Percentiles rank a stretch among this genome's conserved stretches.
Evolutionary conservation across 2,113 vertebrate species (phyloP).

Genomic region (Boulengeromyrus knoepffleri): DNA sequence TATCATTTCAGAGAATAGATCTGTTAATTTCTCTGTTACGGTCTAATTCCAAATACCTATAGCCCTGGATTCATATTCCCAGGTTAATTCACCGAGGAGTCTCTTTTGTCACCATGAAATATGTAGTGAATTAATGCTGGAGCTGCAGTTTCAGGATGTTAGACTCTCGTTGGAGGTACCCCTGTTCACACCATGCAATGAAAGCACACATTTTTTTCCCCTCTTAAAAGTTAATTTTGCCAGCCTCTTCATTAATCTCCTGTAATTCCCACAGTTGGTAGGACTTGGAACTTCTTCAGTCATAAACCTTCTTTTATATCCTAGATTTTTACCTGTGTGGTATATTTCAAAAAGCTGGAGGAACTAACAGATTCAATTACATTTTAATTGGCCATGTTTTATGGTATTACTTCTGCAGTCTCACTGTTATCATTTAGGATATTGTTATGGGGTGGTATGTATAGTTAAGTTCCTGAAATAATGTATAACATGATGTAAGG

Average conservation of each 20-base stretch:
- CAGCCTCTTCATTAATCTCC: not conserved
- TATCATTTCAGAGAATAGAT: not conserved
- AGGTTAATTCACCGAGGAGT: not conserved
- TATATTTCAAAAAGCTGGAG: not conserved
- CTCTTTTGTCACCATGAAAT: not conserved
- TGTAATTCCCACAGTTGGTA: not conserved
- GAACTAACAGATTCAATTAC: not conserved
- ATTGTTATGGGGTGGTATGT: not conserved
- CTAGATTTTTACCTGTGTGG: not conserved
- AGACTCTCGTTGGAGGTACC: not conserved
- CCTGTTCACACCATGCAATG: not conserved
- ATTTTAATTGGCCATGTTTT: not conserved
- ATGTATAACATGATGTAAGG: not conserved
- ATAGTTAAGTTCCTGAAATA: not conserved
- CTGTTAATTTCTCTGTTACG: not conserved
- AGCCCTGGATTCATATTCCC: not conserved
- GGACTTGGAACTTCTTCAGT: not conserved
- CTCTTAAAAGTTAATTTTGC: not conserved
- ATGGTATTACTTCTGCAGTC: not conserved
- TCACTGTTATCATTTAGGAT: not conserved
- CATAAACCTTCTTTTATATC: not conserved
- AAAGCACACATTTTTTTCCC: not conserved
- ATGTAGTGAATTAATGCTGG: not conserved
- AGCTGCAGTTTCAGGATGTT: not conserved
- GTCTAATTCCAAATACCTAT: not conserved